Evolutionary conservation across 1,140 invertebrate genomes (phyloP).

Genomic region (Drosophila tani): DNA sequence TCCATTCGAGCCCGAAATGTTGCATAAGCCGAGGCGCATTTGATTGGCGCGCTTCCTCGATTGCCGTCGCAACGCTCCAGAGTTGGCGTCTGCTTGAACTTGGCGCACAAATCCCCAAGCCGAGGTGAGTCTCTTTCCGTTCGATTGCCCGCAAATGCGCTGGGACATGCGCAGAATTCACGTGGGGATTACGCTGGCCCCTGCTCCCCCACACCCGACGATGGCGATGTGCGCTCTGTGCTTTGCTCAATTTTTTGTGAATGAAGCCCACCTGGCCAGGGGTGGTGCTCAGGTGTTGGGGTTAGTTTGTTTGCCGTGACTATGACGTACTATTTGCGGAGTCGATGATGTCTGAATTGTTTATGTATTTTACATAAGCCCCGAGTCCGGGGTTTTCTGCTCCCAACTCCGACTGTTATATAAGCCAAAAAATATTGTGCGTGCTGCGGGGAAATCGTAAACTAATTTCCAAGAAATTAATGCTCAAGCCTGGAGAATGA

Average conservation of each 20-base stretch:
- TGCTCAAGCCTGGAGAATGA: no score
- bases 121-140: constrained; percentile 66
- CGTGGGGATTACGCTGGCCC: constrained; percentile 9
- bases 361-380: constrained; percentile 49
- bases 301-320: constrained; percentile 10
- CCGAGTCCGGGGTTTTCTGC: not conserved
- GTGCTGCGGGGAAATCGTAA: constrained; percentile 16
- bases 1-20: constrained; percentile 57
- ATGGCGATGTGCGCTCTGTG: constrained; percentile 24
- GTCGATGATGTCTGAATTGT: constrained; percentile 23
- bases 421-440: constrained; percentile 28
- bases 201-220: not conserved
- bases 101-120: constrained; percentile 55
- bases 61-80: constrained; percentile 65
- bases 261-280: constrained; percentile 42
- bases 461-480: constrained; percentile 14
- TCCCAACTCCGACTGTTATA: constrained; percentile 12
- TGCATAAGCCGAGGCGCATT: constrained; percentile 78
- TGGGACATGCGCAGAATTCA: constrained; percentile 64
- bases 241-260: constrained; percentile 67
- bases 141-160: constrained; percentile 64
- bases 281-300: not conserved
- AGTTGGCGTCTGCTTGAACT: constrained; percentile 70
- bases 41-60: constrained; percentile 76
- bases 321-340: constrained; percentile 42